Conservation (phyloP, 1,140 invertebrate genomes). For the Drosophila virilis region DNA sequence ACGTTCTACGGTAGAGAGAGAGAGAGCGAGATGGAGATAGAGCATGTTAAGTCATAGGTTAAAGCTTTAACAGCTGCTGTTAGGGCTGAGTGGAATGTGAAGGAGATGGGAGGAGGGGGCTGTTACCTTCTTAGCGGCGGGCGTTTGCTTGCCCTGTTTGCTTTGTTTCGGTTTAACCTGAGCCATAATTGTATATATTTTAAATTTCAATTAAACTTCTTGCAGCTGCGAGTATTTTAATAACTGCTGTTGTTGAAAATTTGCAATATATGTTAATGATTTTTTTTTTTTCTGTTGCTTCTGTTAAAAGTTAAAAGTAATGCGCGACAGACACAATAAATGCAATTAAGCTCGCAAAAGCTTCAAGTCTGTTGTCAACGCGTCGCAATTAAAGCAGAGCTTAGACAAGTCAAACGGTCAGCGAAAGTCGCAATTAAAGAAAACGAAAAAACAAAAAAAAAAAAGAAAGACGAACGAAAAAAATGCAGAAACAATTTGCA, state of each 20-base stretch:
- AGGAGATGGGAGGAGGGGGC: background rate
- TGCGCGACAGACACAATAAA: background rate
- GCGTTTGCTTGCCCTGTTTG: constrained; percentile 80
- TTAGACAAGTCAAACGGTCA: constrained; percentile 20
- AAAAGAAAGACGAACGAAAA: constrained; percentile 16
- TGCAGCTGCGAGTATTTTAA: constrained; percentile 60
- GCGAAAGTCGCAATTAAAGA: constrained; percentile 10
- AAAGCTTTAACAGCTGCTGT: background rate
- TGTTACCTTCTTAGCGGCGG: constrained; percentile 76
- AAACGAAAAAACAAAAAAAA: constrained; percentile 10
- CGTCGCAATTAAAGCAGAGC: constrained; percentile 39
- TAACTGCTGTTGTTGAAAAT: constrained; percentile 25
- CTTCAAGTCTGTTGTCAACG: constrained; percentile 11
- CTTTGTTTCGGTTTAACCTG: constrained; percentile 82
- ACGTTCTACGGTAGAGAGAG: constrained; percentile 42
- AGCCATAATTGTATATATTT: constrained; percentile 68
- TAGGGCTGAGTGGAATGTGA: no score
- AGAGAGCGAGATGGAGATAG: constrained; percentile 6
- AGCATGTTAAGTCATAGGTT: constrained; percentile 8
- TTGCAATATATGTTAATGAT: constrained; percentile 33
- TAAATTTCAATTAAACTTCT: constrained; percentile 66
- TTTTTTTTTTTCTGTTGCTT: constrained; percentile 19
- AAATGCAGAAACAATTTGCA: constrained; percentile 31
- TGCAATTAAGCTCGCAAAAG: constrained; percentile 21
- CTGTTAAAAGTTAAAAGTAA: constrained; percentile 32